Conservation (phyloP, 2,888 invertebrate species). For the Choreutis nemorana region DNA sequence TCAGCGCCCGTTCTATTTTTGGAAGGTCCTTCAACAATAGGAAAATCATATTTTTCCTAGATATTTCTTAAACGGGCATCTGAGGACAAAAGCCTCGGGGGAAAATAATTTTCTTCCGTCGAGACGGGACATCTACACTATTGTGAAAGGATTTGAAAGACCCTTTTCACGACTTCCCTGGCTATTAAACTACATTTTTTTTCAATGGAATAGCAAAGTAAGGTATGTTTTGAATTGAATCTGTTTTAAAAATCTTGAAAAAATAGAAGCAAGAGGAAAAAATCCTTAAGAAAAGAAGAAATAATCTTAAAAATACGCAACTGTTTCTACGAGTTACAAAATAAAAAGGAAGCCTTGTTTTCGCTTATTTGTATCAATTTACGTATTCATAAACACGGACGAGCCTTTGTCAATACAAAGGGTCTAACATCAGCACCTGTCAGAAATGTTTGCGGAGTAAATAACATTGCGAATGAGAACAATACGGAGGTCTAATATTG, state of each 20-base stretch:
- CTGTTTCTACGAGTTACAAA: no score
- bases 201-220: no score
- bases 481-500: no score
- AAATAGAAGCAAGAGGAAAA: no score
- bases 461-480: conserved; percentile 31
- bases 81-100: conserved; percentile 39
- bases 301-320: no score
- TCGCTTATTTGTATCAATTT: conserved; percentile 29
- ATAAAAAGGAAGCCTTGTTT: conserved; percentile 16
- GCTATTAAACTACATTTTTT: no score
- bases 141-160: conserved; percentile 54
- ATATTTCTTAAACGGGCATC: conserved; percentile 27
- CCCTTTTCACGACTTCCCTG: conserved; percentile 30
- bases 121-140: conserved; percentile 42
- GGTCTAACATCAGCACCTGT: conserved; percentile 39
- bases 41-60: conserved; percentile 27
- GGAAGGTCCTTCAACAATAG: conserved; percentile 20
- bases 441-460: conserved; percentile 35
- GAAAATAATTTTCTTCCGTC: conserved; percentile 49
- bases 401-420: conserved; percentile 30
- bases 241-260: no score
- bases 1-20: conserved; percentile 11
- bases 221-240: no score
- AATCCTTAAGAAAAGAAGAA: no score
- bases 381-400: conserved; percentile 25